Percentiles rank a stretch among this genome's conserved stretches.
phyloP scores from a whole-genome alignment of 1,140 invertebrate genomes.

The Drosophila punjabiensis region DNA sequence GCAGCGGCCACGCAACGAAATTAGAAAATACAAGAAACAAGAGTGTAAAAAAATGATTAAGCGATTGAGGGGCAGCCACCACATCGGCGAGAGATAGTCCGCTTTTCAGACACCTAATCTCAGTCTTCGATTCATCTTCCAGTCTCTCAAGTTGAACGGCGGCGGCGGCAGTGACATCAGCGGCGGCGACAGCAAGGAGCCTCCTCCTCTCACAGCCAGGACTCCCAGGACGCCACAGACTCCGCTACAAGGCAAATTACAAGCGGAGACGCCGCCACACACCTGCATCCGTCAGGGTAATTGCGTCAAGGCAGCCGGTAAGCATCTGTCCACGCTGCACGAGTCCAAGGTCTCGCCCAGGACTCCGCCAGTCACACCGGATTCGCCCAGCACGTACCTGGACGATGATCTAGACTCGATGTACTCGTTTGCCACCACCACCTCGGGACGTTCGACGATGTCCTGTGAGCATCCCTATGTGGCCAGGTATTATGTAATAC shows the following conservation, averaged over 20 bases:
- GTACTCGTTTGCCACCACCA: conserved; percentile 91
- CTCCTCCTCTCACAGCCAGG: conserved; percentile 29
- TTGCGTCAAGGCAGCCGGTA: conserved; percentile 44
- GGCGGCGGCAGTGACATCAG: conserved; percentile 58
- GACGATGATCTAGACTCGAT: conserved; percentile 92
- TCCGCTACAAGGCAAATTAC: conserved; percentile 1
- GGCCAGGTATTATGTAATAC: conserved; percentile 85
- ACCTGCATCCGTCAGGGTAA: conserved; percentile 48
- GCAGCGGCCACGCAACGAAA: conserved; percentile 61
- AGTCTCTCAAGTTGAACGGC: conserved; percentile 83
- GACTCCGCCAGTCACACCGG: conserved; percentile 88
- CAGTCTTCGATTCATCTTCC: conserved; percentile 51
- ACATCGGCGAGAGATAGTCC: conserved; percentile 50
- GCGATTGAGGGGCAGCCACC: conserved; percentile 49
- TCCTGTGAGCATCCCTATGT: conserved; percentile 92
- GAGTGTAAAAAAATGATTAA: conserved; percentile 52
- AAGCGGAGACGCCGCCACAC: conserved; percentile 15
- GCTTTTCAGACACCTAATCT: conserved; percentile 33
- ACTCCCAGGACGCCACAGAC: conserved; percentile 40
- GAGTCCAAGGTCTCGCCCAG: conserved; percentile 81
- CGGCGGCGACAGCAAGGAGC: conserved; percentile 34
- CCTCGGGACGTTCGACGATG: conserved; percentile 87
- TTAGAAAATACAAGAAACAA: conserved; percentile 66
- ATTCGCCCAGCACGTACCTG: conserved; percentile 85
- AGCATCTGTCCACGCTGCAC: conserved; percentile 61